Conservation (phyloP, 2,888 invertebrate genomes). For the Acanthococcus lagerstroemiae region DNA sequence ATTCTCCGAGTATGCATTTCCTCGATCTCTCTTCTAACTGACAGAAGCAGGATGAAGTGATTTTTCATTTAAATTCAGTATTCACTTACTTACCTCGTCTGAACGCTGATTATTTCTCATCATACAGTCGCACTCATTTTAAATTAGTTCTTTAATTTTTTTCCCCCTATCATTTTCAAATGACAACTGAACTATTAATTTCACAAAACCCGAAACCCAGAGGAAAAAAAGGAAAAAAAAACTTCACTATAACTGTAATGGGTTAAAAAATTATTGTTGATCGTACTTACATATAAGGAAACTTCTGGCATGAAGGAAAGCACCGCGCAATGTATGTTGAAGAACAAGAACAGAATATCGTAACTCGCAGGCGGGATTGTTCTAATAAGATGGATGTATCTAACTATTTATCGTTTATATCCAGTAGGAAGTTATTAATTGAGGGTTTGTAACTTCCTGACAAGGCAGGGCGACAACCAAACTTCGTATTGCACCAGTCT, state of each 20-base stretch:
- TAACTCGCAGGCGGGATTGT: neutral
- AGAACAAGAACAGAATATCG: neutral
- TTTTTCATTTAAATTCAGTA: too few relatives aligned
- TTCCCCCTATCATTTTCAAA: neutral
- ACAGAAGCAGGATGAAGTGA: too few relatives aligned
- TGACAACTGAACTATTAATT: too few relatives aligned
- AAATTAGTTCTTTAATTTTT: neutral
- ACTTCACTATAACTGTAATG: too few relatives aligned
- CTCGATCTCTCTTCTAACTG: too few relatives aligned
- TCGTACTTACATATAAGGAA: neutral
- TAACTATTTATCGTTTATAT: neutral
- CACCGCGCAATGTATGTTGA: neutral
- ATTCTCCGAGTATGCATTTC: too few relatives aligned
- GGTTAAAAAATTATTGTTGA: neutral
- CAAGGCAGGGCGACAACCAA: slow-evolving; percentile 14
- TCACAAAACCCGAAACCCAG: too few relatives aligned
- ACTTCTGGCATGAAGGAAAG: neutral
- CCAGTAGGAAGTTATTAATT: slow-evolving; percentile 28
- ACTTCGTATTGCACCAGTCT: too few relatives aligned
- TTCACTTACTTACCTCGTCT: too few relatives aligned
- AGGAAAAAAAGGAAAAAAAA: too few relatives aligned
- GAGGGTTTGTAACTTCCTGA: slow-evolving; percentile 26
- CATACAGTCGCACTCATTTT: too few relatives aligned
- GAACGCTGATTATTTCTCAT: too few relatives aligned
- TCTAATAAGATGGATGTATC: slow-evolving; percentile 6